Percentiles rank a stretch among this genome's conserved stretches.
phyloP scores from a whole-genome alignment of 2,797 vertebrate species.

The Poecilia velifera region DNA sequence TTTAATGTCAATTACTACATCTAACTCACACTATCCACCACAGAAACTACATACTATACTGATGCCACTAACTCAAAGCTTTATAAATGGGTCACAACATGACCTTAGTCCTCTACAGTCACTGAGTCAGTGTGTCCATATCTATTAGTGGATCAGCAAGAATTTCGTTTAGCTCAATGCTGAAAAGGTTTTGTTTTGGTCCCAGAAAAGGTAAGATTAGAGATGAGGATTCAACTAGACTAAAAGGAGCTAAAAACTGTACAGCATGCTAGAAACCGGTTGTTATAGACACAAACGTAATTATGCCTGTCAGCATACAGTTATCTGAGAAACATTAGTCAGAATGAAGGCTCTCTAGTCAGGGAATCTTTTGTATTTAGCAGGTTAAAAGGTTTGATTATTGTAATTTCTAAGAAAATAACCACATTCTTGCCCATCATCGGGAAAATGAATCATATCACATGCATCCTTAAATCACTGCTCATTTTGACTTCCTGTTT shows the following conservation, averaged over 20 bases:
- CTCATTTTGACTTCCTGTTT: neutral
- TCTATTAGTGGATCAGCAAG: neutral
- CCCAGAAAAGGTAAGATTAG: too few species aligned
- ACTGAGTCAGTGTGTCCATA: neutral
- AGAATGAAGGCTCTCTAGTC: neutral
- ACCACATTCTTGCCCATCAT: neutral
- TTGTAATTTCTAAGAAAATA: neutral
- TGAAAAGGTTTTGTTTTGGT: neutral
- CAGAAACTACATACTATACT: neutral
- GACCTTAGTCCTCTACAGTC: neutral
- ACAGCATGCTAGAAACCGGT: neutral
- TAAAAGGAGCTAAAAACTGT: neutral
- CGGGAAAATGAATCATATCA: too few species aligned
- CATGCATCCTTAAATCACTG: neutral
- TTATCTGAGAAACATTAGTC: neutral
- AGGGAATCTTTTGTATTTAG: neutral
- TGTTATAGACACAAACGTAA: neutral
- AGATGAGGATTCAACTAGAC: neutral
- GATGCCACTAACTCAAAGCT: neutral
- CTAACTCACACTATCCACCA: neutral
- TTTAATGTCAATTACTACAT: neutral
- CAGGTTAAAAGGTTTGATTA: neutral
- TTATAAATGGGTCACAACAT: neutral
- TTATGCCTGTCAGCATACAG: neutral
- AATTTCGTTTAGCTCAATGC: neutral